Conservation (phyloP, 2,113 vertebrate species). For the Aphyosemion australe region DNA sequence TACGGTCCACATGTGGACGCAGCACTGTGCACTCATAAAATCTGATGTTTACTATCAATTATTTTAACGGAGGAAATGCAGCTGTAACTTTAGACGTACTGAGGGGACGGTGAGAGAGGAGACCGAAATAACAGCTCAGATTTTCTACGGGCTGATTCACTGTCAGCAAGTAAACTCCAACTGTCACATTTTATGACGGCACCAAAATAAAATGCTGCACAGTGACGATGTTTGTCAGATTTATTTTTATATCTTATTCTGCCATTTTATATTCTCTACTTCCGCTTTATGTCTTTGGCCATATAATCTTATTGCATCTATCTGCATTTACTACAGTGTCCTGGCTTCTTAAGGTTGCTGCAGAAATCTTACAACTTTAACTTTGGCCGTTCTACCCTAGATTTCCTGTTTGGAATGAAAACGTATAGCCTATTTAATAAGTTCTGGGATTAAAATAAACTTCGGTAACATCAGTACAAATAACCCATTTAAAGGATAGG, state of each 20-base stretch:
- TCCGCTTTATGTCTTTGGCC: constrained; percentile 3
- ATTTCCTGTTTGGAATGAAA: not conserved
- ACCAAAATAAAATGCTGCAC: constrained; percentile 30
- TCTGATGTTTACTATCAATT: constrained; percentile 56
- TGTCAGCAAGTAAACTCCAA: constrained; percentile 37
- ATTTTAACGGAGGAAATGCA: constrained; percentile 23
- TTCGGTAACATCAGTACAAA: not conserved
- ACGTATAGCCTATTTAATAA: not conserved
- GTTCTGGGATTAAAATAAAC: too few species aligned
- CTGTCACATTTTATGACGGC: constrained; percentile 52
- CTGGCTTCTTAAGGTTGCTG: not conserved
- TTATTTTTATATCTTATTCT: constrained; percentile 5
- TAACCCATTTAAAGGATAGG: too few species aligned
- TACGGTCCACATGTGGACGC: constrained; percentile 29
- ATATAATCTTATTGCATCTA: constrained; percentile 14
- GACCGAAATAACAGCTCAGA: constrained; percentile 45
- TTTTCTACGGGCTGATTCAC: constrained; percentile 27
- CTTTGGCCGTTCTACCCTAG: constrained; percentile 9
- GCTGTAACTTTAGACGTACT: constrained; percentile 34
- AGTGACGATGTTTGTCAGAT: not conserved
- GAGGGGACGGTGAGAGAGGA: constrained; percentile 13
- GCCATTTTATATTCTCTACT: constrained; percentile 4
- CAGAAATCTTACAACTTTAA: constrained; percentile 1
- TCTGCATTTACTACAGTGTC: not conserved
- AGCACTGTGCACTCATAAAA: constrained; percentile 47